Evolutionary conservation across 1,140 invertebrate species (phyloP).

Genomic region (Hormaphis cornu): DNA sequence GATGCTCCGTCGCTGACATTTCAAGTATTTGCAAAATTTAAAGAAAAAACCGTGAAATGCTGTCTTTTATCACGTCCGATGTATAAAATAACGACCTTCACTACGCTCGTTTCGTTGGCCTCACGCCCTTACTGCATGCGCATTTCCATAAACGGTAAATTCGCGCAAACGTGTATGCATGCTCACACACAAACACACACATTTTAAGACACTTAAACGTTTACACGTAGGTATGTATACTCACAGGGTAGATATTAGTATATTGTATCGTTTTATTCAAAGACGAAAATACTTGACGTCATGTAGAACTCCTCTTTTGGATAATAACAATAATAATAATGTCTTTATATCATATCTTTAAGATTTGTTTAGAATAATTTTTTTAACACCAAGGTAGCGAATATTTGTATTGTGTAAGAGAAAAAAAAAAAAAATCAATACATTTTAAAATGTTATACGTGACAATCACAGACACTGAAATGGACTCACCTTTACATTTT

Average conservation of each 20-base stretch:
- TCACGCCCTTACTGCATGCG: too few species aligned
- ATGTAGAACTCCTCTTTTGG: not conserved
- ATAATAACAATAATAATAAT: constrained; percentile 6
- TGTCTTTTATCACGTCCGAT: too few species aligned
- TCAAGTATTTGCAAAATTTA: too few species aligned
- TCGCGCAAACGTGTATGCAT: not conserved
- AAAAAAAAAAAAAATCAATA: not conserved
- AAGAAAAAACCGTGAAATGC: too few species aligned
- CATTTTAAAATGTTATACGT: constrained; percentile 5
- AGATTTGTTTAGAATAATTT: constrained; percentile 25
- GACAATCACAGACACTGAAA: constrained; percentile 28
- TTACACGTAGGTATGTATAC: too few species aligned
- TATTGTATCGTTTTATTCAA: not conserved
- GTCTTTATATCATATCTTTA: constrained; percentile 30
- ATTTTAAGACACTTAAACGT: not conserved
- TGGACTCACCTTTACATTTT: constrained; percentile 30
- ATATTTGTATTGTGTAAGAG: constrained; percentile 7
- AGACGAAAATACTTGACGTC: not conserved
- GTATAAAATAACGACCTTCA: too few species aligned
- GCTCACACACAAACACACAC: not conserved
- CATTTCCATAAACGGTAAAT: too few species aligned
- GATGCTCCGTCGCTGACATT: too few species aligned
- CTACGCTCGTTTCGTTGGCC: too few species aligned
- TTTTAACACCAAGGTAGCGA: constrained; percentile 22
- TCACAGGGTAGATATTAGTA: constrained; percentile 25